These are phyloP conservation scores for Triplophysa yarkandensis DNA, from an alignment of 2,797 vertebrate genomes.

Conservation along the genomic window DNA sequence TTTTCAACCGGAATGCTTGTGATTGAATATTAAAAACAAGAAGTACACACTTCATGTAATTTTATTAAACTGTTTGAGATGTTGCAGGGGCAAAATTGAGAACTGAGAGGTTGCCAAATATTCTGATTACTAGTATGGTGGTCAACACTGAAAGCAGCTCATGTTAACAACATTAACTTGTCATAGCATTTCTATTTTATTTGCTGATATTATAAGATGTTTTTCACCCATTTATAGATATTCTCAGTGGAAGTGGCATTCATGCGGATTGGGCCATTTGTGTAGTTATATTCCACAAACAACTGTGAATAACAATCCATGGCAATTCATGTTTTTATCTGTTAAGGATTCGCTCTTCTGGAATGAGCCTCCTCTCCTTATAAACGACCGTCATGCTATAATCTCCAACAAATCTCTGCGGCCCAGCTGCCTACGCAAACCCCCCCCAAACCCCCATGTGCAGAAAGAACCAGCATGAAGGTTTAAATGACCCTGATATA, in stretches of 20 bases:
- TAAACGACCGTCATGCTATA: conserved; percentile 37
- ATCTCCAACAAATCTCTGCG: conserved; percentile 38
- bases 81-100: neutral
- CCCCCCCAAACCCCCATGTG: neutral
- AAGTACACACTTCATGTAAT: neutral
- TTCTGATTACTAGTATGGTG: neutral
- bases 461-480: conserved; percentile 26
- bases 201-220: neutral
- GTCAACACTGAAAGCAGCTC: neutral
- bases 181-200: neutral
- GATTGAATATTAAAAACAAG: too few species aligned
- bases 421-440: neutral
- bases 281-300: neutral
- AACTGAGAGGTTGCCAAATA: neutral
- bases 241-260: too few species aligned
- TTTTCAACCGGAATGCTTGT: too few species aligned
- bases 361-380: conserved; percentile 14
- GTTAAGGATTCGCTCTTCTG: conserved; percentile 20
- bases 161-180: neutral
- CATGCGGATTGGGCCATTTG: neutral
- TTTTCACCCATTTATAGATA: neutral
- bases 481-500: conserved; percentile 46
- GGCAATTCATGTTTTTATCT: conserved; percentile 15
- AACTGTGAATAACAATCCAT: conserved; percentile 15
- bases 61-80: neutral